A percentile compares a stretch with the other conserved stretches of the same genome.
These are phyloP conservation scores for Leptonema lineaticorne DNA, from an alignment of 1,140 invertebrate species.

Conservation along the genomic window DNA sequence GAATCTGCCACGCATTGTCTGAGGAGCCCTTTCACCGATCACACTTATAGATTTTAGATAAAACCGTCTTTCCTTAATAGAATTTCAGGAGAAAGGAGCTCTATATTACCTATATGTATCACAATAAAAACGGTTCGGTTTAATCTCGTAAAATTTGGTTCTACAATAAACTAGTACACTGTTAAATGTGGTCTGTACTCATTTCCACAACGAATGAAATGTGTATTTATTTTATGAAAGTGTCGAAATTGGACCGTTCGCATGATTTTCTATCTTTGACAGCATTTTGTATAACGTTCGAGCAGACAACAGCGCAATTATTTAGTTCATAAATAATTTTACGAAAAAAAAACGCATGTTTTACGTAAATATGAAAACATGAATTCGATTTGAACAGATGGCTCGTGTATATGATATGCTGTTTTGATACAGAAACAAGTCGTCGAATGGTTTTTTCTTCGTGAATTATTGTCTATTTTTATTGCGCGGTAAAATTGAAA, in stretches of 20 bases:
- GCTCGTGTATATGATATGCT: neutral
- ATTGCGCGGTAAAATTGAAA: too few relatives aligned
- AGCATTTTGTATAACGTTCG: neutral
- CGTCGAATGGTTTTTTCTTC: too few relatives aligned
- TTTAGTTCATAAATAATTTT: too few relatives aligned
- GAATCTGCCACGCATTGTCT: neutral
- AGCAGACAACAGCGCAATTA: too few relatives aligned
- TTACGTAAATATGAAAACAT: neutral
- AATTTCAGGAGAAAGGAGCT: too few relatives aligned
- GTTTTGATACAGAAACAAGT: constrained; percentile 1
- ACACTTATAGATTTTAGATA: constrained; percentile 3
- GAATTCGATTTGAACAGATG: constrained; percentile 10
- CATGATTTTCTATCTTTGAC: neutral
- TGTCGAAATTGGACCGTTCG: neutral
- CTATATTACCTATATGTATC: too few relatives aligned
- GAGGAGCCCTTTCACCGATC: constrained; percentile 6
- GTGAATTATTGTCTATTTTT: too few relatives aligned
- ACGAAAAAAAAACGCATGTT: neutral
- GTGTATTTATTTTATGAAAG: neutral
- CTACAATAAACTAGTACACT: too few relatives aligned
- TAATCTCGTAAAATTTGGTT: too few relatives aligned
- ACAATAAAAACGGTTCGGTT: too few relatives aligned
- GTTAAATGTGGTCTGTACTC: too few relatives aligned
- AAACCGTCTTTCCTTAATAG: neutral
- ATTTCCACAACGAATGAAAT: neutral